Percentiles rank a stretch among this genome's conserved stretches.
Evolutionary conservation across 1,140 invertebrate species (phyloP).

Genomic region (Nixonia krombeini): DNA sequence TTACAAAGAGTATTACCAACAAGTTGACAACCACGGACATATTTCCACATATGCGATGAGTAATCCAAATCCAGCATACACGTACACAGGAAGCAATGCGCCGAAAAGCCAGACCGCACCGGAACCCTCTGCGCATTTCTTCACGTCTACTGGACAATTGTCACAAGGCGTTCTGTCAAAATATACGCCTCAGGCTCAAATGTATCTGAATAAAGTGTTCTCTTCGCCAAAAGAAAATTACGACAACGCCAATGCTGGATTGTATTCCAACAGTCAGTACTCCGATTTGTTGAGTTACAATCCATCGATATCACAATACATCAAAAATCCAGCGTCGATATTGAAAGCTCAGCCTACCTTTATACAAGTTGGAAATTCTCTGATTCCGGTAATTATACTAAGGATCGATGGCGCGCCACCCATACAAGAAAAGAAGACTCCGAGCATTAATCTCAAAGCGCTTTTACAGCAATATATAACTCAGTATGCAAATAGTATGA

Average conservation of each 20-base stretch:
- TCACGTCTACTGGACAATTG: conserved; percentile 32
- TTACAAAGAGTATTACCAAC: conserved; percentile 7
- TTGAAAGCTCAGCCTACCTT: conserved; percentile 68
- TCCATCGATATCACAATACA: conserved; percentile 68
- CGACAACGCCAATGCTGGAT: conserved; percentile 21
- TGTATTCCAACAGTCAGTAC: conserved; percentile 50
- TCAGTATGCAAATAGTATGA: conserved; percentile 60
- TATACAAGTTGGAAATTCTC: conserved; percentile 64
- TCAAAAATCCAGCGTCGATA: conserved; percentile 67
- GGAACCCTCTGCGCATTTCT: conserved; percentile 14
- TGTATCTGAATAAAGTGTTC: conserved; percentile 53
- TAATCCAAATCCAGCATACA: conserved; percentile 60
- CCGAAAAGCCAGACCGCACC: conserved; percentile 9
- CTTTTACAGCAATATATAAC: conserved; percentile 64
- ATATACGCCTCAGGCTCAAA: conserved; percentile 42
- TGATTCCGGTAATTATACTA: conserved; percentile 68
- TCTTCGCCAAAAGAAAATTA: conserved; percentile 23
- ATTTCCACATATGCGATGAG: conserved; percentile 54
- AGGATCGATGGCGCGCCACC: conserved; percentile 64
- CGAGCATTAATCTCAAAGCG: conserved; percentile 66
- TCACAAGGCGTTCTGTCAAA: conserved; percentile 30
- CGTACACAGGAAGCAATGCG: conserved; percentile 30
- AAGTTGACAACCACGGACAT: not conserved
- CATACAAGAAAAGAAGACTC: conserved; percentile 42
- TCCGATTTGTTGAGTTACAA: conserved; percentile 64